Percentiles rank a stretch among this genome's conserved stretches.
phyloP scores from a whole-genome alignment of 2,113 vertebrate species.

The Alethe diademata region DNA sequence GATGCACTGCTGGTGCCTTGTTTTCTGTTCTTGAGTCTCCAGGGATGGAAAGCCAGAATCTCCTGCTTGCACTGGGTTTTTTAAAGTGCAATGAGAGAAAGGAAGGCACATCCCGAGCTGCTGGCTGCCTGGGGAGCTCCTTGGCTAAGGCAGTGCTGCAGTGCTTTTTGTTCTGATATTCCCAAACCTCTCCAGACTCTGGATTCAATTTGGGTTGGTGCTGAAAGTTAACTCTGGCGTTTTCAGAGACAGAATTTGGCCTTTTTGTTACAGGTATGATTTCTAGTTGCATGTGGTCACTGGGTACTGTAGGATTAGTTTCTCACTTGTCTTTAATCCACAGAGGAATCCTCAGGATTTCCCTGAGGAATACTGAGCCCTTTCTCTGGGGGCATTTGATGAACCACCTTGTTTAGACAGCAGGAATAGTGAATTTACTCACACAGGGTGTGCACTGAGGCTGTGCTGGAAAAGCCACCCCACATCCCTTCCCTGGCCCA shows the following conservation, averaged over 20 bases:
- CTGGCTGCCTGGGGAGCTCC: background rate
- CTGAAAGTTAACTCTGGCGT: background rate
- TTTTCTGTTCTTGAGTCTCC: background rate
- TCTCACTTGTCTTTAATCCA: background rate
- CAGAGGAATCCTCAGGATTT: background rate
- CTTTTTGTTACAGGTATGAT: background rate
- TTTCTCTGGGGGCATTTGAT: background rate
- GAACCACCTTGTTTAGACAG: background rate
- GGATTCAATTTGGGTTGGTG: background rate
- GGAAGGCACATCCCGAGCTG: background rate
- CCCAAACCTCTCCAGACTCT: background rate
- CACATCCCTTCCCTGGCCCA: background rate
- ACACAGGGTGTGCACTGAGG: rapidly evolving
- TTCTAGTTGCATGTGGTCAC: rapidly evolving
- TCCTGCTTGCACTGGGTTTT: background rate
- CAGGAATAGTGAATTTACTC: rapidly evolving
- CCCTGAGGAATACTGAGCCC: background rate
- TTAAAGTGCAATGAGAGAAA: background rate
- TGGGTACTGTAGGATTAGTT: background rate
- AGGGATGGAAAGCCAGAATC: background rate
- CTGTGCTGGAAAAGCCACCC: background rate
- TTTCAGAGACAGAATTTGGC: background rate
- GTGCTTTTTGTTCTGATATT: background rate
- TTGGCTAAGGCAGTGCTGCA: background rate
- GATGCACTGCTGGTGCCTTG: background rate